Base-by-base conservation (phyloP, 1,140 invertebrate genomes). In the Drosophila parvula region DNA sequence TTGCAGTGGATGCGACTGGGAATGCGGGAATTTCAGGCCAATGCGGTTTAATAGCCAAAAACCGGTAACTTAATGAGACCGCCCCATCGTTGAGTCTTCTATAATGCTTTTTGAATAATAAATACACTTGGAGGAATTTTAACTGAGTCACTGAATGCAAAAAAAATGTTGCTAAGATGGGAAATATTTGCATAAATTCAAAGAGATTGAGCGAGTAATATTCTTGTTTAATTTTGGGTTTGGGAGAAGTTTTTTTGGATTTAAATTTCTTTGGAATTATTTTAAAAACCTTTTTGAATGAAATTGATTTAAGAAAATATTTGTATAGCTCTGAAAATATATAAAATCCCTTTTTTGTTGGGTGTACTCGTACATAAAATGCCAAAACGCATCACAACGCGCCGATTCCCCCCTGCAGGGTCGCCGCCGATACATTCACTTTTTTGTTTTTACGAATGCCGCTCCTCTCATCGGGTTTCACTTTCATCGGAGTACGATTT, bases 61-160 rank as follows among this genome's bases (percentile, higher is more conserved):
- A 83, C 79, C 79, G 79, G 80, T 82, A 82, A 79, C 62, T 68
- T 64, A 78, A 81, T 78, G 68, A 65, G 65, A 61, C 60, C 53
- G 22, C 51, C 51, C 51, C 51, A 34, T 12, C 7, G 38, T 14
- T 16, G 45, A 63, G 28, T 32, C 69, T 74, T 74, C 70, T 74
- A 74, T 74, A 74, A 74, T 61, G 65, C 34, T 62, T 74, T 74
- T 71, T 59, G 30, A 71, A 71, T 74, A 55, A 53, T 53, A 38
- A 27, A 22, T 14, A 18, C 34, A 55, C 51, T 10, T 8, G 9
- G 12, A 22, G 4, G n/a, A 27, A 50, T 6, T 16, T 7, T 11
- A 11, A 22, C 10, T 16, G 16, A 2, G 0, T 2, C 0, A 47
- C 4, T 27, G 4, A 51, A 34, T 12, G 6, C 11, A 18, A 16